A percentile compares a stretch with the other conserved stretches of the same genome.
Evolutionary conservation across 2,113 vertebrate species (phyloP).

Genomic region (Columba janthina): DNA sequence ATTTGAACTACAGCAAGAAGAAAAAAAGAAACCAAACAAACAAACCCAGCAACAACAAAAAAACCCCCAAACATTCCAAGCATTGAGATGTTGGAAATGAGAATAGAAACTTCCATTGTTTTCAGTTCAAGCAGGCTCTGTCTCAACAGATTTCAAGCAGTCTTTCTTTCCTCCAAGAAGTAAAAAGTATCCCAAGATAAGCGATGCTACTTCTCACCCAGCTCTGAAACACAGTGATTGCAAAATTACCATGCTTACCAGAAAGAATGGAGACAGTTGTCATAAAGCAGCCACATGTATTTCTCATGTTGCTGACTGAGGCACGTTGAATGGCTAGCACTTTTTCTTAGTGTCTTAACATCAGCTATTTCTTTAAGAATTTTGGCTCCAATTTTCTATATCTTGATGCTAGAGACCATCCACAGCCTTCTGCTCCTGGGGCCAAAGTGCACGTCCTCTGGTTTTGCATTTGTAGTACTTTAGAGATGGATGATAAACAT

Average conservation of each 20-base stretch:
- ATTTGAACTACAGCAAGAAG: not conserved
- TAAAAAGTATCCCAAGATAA: not conserved
- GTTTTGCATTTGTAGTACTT: not conserved
- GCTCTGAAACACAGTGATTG: not conserved
- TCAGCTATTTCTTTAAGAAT: not conserved
- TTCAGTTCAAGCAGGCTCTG: not conserved
- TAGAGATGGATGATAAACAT: not conserved
- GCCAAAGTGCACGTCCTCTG: not conserved
- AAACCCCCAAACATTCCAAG: not conserved
- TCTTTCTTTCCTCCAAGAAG: not conserved
- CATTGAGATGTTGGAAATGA: not conserved
- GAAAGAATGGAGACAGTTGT: not conserved
- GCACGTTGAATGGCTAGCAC: not conserved
- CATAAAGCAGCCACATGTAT: not conserved
- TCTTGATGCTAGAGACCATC: not conserved
- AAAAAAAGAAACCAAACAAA: not conserved
- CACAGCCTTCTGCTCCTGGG: not conserved
- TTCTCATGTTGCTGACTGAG: not conserved
- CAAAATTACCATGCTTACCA: not conserved
- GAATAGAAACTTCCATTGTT: not conserved
- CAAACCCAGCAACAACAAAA: not conserved
- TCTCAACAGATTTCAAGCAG: not conserved
- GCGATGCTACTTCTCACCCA: not conserved
- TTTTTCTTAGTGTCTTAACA: not conserved
- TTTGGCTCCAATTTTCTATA: not conserved